A percentile compares a stretch with the other conserved stretches of the same genome.
Evolutionary conservation across 1,140 invertebrate species (phyloP).

Genomic region (Ceratosolen fusciceps): DNA sequence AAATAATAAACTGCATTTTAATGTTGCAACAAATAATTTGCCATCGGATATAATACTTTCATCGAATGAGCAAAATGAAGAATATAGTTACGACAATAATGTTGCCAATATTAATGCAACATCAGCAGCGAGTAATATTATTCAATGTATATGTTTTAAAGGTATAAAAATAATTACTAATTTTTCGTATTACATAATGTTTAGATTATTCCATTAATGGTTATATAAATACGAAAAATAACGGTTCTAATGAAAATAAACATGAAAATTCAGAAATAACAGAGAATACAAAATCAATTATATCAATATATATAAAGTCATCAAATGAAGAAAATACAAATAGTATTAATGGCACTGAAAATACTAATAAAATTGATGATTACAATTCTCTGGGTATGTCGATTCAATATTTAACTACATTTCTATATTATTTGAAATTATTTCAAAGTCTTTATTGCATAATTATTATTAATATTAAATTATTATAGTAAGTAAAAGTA

Average conservation of each 20-base stretch:
- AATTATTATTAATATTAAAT: too few relatives aligned
- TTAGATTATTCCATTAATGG: slow-evolving; percentile 12
- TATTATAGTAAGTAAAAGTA: too few relatives aligned
- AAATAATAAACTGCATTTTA: slow-evolving; percentile 12
- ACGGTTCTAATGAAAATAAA: neutral
- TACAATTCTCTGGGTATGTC: neutral
- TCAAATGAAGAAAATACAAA: slow-evolving; percentile 7
- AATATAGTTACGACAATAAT: slow-evolving; percentile 6
- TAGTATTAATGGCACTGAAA: neutral
- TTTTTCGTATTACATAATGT: neutral
- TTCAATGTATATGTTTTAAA: neutral
- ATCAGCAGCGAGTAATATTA: neutral
- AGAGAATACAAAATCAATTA: neutral
- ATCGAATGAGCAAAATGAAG: neutral
- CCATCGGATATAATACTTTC: neutral
- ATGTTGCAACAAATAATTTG: neutral
- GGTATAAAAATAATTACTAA: neutral
- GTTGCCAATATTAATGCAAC: slow-evolving; percentile 6
- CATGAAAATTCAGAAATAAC: neutral
- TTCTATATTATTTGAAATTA: too few relatives aligned
- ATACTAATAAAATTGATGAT: neutral
- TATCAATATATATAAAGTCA: slow-evolving; percentile 37
- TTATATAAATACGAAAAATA: neutral
- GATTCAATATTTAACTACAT: too few relatives aligned
- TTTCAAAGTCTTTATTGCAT: too few relatives aligned